Evolutionary conservation across 2,113 vertebrate genomes (phyloP).

Genomic region (Cyanoramphus novaezelandiae): DNA sequence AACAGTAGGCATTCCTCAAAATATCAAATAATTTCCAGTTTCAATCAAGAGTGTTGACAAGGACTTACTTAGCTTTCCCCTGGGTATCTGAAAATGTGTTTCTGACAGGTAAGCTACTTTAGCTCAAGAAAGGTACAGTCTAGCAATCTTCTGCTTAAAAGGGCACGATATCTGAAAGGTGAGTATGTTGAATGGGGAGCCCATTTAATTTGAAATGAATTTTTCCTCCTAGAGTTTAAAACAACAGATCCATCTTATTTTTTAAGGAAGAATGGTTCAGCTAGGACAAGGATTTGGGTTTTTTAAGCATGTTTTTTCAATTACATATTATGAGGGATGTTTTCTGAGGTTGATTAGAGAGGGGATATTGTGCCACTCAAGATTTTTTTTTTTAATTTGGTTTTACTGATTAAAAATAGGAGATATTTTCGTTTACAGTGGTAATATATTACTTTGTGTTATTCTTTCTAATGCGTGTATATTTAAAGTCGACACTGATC

Average conservation of each 20-base stretch:
- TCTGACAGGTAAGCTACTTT: neutral
- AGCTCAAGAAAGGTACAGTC: neutral
- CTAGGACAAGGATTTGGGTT: rapidly evolving
- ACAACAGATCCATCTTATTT: neutral
- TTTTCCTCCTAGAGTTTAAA: neutral
- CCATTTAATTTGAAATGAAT: neutral
- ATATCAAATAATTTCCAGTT: neutral
- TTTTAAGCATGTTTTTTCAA: neutral
- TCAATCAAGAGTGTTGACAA: neutral
- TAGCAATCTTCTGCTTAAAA: neutral
- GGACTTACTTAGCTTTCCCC: neutral
- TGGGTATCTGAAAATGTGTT: neutral
- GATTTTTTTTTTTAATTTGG: neutral
- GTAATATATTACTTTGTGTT: neutral
- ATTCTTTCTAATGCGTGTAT: neutral
- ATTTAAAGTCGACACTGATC: neutral
- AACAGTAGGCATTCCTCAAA: neutral
- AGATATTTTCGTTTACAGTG: neutral
- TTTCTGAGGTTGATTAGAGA: neutral
- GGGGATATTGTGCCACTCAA: rapidly evolving
- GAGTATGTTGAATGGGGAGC: neutral
- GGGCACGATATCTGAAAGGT: neutral
- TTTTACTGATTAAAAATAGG: neutral
- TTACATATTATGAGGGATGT: neutral
- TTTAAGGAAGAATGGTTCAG: neutral